Conservation (phyloP, 2,888 invertebrate genomes). For the Eretmocerus hayati region DNA sequence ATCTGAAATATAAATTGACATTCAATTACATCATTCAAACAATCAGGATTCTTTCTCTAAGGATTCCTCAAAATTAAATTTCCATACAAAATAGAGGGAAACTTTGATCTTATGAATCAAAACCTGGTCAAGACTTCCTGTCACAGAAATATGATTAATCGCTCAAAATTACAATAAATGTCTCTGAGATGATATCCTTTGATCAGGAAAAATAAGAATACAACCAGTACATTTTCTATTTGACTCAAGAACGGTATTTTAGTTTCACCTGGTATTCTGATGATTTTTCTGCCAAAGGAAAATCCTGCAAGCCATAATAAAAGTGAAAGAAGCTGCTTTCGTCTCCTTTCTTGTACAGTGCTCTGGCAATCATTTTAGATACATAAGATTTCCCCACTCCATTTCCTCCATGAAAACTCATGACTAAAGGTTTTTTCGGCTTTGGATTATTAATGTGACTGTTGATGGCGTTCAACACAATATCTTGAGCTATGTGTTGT, state of each 20-base stretch:
- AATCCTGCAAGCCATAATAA: conserved; percentile 12
- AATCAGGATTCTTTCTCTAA: no score
- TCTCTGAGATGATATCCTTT: no score
- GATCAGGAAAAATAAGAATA: no score
- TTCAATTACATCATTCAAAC: no score
- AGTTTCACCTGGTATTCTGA: conserved; percentile 11
- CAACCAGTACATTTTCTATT: no score
- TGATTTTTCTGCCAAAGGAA: conserved; percentile 8
- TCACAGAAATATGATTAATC: no score
- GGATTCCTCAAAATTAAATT: no score
- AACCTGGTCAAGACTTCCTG: no score
- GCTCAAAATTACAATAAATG: no score
- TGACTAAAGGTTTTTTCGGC: conserved; percentile 9
- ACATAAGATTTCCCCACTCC: conserved; percentile 15
- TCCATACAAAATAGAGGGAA: no score
- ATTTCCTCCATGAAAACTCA: conserved; percentile 17
- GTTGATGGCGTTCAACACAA: conserved; percentile 11
- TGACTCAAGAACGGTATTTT: background rate
- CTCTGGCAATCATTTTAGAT: conserved; percentile 10
- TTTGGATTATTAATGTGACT: conserved; percentile 8
- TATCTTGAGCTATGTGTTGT: conserved; percentile 11
- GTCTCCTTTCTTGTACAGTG: conserved; percentile 13
- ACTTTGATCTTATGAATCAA: no score
- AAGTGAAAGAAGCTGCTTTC: conserved; percentile 10
- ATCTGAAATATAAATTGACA: background rate